Evolutionary conservation across 2,888 invertebrate genomes (phyloP).

Genomic region (Dichetophora obliterata): DNA sequence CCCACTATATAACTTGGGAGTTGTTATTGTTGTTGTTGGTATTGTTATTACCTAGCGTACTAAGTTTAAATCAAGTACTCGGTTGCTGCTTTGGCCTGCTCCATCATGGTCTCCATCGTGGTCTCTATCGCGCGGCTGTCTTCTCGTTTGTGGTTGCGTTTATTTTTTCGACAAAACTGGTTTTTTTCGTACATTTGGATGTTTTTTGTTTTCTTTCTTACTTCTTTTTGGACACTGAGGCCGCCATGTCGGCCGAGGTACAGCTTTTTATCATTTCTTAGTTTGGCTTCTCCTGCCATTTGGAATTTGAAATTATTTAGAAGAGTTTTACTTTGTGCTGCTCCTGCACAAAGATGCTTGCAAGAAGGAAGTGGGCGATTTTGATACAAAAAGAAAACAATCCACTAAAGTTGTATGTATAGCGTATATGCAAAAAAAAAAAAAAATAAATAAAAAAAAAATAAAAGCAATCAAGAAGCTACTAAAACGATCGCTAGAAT

Average conservation of each 20-base stretch:
- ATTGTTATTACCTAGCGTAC: constrained; percentile 9
- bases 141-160: neutral
- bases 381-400: neutral
- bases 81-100: neutral
- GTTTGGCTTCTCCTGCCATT: constrained; percentile 40
- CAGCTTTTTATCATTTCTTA: constrained; percentile 38
- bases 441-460: neutral
- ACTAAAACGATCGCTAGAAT: constrained; percentile 62
- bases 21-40: constrained; percentile 9
- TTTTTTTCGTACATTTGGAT: constrained; percentile 58
- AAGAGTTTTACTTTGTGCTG: constrained; percentile 10
- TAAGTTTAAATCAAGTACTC: constrained; percentile 32
- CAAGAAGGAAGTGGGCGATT: constrained; percentile 54
- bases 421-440: neutral
- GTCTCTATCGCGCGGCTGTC: neutral
- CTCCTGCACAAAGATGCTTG: constrained; percentile 20
- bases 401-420: neutral
- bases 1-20: constrained; percentile 2
- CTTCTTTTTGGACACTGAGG: constrained; percentile 20
- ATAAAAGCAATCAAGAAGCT: constrained; percentile 29
- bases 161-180: constrained; percentile 65
- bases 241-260: constrained; percentile 37
- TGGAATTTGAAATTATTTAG: constrained; percentile 47
- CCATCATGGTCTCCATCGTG: neutral
- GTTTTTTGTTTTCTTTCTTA: constrained; percentile 33